Percentiles rank a stretch among this genome's conserved stretches.
Conservation (phyloP, 1,140 invertebrate genomes). For the Heliconius hermathena region DNA sequence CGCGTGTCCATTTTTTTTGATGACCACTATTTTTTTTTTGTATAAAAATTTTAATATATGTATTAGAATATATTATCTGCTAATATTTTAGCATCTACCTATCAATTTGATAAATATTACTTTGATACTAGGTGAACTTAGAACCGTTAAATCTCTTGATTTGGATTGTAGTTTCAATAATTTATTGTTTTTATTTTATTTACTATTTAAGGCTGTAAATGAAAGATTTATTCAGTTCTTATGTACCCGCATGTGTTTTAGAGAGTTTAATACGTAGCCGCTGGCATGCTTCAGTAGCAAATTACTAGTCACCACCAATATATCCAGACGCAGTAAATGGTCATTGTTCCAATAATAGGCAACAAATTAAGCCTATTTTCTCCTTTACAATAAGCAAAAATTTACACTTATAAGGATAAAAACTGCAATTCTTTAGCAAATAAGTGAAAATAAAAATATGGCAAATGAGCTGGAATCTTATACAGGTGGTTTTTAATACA, state of each 20-base stretch:
- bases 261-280: slow-evolving; percentile 31
- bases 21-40: slow-evolving; percentile 62
- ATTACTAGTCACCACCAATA: slow-evolving; percentile 31
- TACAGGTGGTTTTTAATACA: slow-evolving; percentile 6
- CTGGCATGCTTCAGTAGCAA: slow-evolving; percentile 34
- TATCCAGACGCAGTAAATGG: slow-evolving; percentile 36
- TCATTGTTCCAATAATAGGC: slow-evolving; percentile 40
- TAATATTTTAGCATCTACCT: neutral
- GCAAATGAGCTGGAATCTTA: neutral
- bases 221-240: slow-evolving; percentile 10
- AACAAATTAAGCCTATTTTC: slow-evolving; percentile 45
- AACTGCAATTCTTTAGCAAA: neutral
- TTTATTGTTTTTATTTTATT: neutral
- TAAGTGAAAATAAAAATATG: slow-evolving; percentile 7
- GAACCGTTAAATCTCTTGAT: neutral
- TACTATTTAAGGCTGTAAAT: neutral
- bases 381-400: slow-evolving; percentile 32
- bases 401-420: neutral
- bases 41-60: neutral
- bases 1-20: slow-evolving; percentile 76
- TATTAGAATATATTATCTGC: neutral
- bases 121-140: no score
- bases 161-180: neutral
- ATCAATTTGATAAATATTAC: no score
- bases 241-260: slow-evolving; percentile 30